A percentile compares a stretch with the other conserved stretches of the same genome.
Evolutionary conservation across 2,888 invertebrate genomes (phyloP).

Genomic region (Patella ulyssiponensis): DNA sequence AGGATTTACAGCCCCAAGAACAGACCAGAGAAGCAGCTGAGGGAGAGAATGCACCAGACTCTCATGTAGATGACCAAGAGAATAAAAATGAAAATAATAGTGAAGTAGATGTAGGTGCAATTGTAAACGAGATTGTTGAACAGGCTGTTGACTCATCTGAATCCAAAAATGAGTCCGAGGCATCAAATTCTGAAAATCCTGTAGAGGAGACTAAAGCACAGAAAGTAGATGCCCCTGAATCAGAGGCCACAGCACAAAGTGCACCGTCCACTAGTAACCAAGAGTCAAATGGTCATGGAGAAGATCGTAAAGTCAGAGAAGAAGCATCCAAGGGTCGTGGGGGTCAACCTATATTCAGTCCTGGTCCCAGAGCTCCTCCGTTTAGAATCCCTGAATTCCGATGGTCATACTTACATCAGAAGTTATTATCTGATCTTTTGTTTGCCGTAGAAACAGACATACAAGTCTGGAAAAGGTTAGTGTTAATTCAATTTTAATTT

Average conservation of each 20-base stretch:
- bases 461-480: constrained; percentile 85
- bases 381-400: constrained; percentile 99
- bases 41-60: constrained; percentile 41
- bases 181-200: constrained; percentile 19
- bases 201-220: constrained; percentile 14
- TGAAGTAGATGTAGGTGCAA: constrained; percentile 33
- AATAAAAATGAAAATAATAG: constrained; percentile 29
- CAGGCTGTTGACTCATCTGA: constrained; percentile 21
- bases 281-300: not conserved
- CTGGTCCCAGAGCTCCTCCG: constrained; percentile 74
- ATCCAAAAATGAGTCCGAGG: constrained; percentile 13
- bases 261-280: not conserved
- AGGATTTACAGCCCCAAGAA: constrained; percentile 33
- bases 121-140: constrained; percentile 43
- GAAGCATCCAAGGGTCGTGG: constrained; percentile 35
- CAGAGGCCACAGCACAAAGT: not conserved
- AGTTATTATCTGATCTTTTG: constrained; percentile 93
- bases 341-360: constrained; percentile 66
- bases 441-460: constrained; percentile 98
- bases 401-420: constrained; percentile 99
- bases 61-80: constrained; percentile 48
- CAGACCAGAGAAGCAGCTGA: constrained; percentile 26
- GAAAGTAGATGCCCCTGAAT: not conserved
- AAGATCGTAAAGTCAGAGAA: constrained; percentile 15
- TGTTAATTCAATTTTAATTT: not conserved